phyloP scores from a whole-genome alignment of 1,140 invertebrate species.

The Drosophila sucinea region DNA sequence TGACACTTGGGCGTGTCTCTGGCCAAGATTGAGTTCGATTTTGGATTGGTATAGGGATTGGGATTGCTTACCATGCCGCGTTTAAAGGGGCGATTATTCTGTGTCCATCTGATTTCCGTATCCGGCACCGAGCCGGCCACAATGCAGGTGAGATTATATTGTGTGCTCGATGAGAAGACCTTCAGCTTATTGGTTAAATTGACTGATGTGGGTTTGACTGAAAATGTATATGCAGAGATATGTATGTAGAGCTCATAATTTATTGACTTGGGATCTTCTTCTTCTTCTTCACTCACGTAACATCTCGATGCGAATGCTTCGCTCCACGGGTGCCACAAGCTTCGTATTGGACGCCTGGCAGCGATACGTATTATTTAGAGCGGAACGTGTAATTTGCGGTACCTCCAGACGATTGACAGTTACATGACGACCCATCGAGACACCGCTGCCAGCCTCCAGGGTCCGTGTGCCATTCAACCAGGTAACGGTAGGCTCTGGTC shows the following conservation, averaged over 20 bases:
- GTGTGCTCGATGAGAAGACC: constrained; percentile 90
- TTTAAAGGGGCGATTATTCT: constrained; percentile 89
- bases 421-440: constrained; percentile 88
- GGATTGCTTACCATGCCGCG: constrained; percentile 87
- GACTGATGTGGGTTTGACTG: constrained; percentile 90
- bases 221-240: constrained; percentile 26
- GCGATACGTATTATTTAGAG: constrained; percentile 92
- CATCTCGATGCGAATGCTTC: constrained; percentile 90
- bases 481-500: constrained; percentile 90
- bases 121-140: constrained; percentile 92
- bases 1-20: not conserved
- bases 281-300: constrained; percentile 86
- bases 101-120: constrained; percentile 91
- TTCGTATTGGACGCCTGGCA: constrained; percentile 94
- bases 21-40: constrained; percentile 23
- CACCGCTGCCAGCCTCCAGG: constrained; percentile 84
- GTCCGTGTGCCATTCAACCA: constrained; percentile 89
- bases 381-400: constrained; percentile 87
- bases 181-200: constrained; percentile 89
- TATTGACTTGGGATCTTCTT: constrained; percentile 6
- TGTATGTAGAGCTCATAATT: constrained; percentile 63
- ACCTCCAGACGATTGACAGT: constrained; percentile 91
- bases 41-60: too few species aligned
- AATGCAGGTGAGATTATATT: constrained; percentile 90
- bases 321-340: constrained; percentile 90